phyloP scores from a whole-genome alignment of 2,113 vertebrate species.

The Globicephala melas region DNA sequence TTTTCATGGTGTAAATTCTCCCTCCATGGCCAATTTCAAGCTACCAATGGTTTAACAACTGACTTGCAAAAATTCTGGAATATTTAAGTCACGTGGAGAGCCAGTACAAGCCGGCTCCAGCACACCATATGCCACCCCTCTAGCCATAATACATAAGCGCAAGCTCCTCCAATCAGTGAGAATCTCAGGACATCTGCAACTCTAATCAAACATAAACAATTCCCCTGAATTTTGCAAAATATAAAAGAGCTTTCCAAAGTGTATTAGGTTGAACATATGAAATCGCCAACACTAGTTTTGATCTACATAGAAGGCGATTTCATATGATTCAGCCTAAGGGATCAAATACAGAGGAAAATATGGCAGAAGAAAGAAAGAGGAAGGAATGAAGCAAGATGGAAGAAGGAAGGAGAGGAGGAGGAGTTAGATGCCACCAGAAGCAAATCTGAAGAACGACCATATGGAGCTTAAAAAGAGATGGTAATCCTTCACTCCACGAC shows the following conservation, averaged over 20 bases:
- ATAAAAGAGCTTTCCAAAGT: background rate
- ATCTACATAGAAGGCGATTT: background rate
- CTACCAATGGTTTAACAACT: background rate
- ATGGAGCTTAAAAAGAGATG: background rate
- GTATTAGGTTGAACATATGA: background rate
- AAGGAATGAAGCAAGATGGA: background rate
- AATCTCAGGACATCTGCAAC: background rate
- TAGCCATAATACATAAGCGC: background rate
- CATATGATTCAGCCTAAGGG: background rate
- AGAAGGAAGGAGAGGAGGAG: background rate
- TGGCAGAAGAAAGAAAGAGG: background rate
- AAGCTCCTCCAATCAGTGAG: background rate
- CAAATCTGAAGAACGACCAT: background rate
- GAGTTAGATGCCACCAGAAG: background rate
- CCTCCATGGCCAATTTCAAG: background rate
- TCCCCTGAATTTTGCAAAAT: background rate
- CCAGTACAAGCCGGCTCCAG: background rate
- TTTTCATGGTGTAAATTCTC: background rate
- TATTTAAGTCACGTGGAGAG: background rate
- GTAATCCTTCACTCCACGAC: background rate
- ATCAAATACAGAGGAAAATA: background rate
- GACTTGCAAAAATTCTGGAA: background rate
- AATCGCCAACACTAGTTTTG: background rate
- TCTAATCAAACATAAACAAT: background rate
- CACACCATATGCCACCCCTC: background rate